Conservation (phyloP, 2,113 vertebrate species). For the Rattus norvegicus region GRCr8 NC_086038.1:7380501-7381000, state of each 20-base stretch:
- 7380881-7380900: neutral
- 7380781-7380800: neutral
- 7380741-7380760: neutral
- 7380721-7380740: neutral
- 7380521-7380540: neutral
- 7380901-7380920: neutral
- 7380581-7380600: neutral
- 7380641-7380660: neutral
- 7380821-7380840: neutral
- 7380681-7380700: neutral
- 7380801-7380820: neutral
- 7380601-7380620: neutral
- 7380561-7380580: neutral
- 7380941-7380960: neutral
- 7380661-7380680: neutral
- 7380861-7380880: neutral
- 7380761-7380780: neutral
- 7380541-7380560: neutral
- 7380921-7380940: too few species aligned
- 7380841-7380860: neutral
- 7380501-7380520: neutral
- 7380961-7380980: neutral
- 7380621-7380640: neutral
- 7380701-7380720: neutral
- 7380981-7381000: neutral